Conservation (phyloP, 1,140 invertebrate species). For the Drosophila funebris region DNA sequence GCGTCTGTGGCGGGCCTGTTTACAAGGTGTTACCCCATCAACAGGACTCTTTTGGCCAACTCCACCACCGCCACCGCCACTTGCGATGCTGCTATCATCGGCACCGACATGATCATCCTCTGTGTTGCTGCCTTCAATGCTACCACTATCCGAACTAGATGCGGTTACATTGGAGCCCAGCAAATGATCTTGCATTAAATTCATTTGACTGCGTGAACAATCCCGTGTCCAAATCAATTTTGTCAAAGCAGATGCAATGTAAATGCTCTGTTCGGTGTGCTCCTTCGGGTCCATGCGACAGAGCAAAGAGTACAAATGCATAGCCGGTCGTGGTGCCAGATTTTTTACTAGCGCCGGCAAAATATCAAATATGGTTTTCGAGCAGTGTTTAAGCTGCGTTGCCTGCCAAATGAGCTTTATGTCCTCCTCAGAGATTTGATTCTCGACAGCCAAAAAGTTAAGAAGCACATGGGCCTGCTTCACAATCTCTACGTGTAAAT, state of each 20-base stretch:
- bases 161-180: conserved; percentile 85
- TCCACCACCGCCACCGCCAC: conserved; percentile 53
- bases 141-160: conserved; percentile 89
- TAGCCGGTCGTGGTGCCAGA: conserved; percentile 92
- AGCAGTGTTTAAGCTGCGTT: conserved; percentile 96
- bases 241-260: conserved; percentile 93
- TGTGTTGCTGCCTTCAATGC: conserved; percentile 91
- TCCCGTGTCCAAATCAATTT: conserved; percentile 95
- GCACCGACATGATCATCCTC: conserved; percentile 88
- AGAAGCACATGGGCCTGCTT: conserved; percentile 97
- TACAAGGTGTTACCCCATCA: conserved; percentile 84
- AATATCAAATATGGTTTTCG: conserved; percentile 95
- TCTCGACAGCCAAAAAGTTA: conserved; percentile 96
- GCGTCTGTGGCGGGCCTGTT: conserved; percentile 82
- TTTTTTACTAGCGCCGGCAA: conserved; percentile 95
- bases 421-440: conserved; percentile 94
- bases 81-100: conserved; percentile 81
- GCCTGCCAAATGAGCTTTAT: conserved; percentile 97
- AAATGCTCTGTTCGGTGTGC: conserved; percentile 96
- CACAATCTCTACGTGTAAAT: conserved; percentile 96
- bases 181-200: conserved; percentile 84
- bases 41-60: conserved; percentile 73
- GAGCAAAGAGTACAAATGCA: conserved; percentile 93
- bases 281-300: conserved; percentile 94
- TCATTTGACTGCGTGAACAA: conserved; percentile 85